A percentile compares a stretch with the other conserved stretches of the same genome.
Conservation (phyloP, 2,797 vertebrate species). For the Calcarius lapponicus region DNA sequence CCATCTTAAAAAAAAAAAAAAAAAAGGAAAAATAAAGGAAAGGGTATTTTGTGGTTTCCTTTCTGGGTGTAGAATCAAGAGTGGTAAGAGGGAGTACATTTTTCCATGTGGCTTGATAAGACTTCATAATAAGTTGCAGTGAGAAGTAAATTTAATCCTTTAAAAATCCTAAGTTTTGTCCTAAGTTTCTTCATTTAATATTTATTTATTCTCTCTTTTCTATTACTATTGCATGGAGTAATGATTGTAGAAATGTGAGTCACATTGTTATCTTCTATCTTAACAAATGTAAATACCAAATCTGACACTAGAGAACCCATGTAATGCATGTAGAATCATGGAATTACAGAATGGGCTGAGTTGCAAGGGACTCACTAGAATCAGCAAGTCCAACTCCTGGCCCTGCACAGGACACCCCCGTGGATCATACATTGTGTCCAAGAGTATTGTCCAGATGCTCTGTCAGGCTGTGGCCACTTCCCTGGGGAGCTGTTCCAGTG, state of each 20-base stretch:
- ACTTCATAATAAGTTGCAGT: neutral
- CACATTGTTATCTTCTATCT: neutral
- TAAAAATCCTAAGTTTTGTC: neutral
- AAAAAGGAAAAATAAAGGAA: neutral
- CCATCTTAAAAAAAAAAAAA: neutral
- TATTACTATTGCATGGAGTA: neutral
- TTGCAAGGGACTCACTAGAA: neutral
- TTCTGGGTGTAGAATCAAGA: neutral
- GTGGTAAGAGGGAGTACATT: neutral
- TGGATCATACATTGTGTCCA: rapidly evolving
- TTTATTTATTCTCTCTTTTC: neutral
- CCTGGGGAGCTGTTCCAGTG: neutral
- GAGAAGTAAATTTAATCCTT: neutral
- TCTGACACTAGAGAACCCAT: neutral
- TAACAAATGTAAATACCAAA: neutral
- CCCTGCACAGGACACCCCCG: neutral
- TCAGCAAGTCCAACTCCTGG: neutral
- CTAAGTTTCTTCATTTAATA: neutral
- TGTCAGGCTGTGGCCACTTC: neutral
- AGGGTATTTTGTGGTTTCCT: neutral
- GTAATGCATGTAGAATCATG: neutral
- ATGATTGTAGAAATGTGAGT: neutral
- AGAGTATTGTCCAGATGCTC: neutral
- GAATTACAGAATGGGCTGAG: neutral
- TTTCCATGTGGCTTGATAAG: neutral